Evolutionary conservation across 2,113 vertebrate genomes (phyloP).

Genomic region (Terrapene triunguis): DNA sequence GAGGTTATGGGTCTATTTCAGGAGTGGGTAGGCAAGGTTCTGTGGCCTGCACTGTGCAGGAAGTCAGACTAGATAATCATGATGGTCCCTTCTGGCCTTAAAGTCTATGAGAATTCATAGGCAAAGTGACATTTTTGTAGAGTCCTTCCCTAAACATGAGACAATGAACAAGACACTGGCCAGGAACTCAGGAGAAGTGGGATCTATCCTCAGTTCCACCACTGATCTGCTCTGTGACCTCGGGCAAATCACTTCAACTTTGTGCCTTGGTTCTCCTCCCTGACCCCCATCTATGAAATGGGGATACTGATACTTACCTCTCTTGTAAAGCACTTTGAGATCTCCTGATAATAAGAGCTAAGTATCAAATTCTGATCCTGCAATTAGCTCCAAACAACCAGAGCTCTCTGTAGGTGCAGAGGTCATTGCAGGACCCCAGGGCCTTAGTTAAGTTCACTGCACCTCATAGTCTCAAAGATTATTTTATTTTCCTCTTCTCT

Average conservation of each 20-base stretch:
- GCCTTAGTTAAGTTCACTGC: not conserved
- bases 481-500: not conserved
- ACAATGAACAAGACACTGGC: not conserved
- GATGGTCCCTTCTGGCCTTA: too few relatives aligned
- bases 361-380: not conserved
- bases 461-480: not conserved
- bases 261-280: not conserved
- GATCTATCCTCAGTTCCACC: not conserved
- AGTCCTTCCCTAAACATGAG: not conserved
- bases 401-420: not conserved
- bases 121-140: not conserved
- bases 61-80: too few relatives aligned
- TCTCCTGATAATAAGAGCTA: not conserved
- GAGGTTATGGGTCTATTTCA: too few relatives aligned
- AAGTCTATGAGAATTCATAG: too few relatives aligned
- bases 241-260: not conserved
- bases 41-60: too few relatives aligned
- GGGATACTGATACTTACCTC: fast-evolving
- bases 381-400: not conserved
- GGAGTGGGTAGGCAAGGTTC: too few relatives aligned
- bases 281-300: not conserved
- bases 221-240: not conserved
- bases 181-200: not conserved
- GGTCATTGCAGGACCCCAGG: fast-evolving
- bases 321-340: not conserved